phyloP scores from a whole-genome alignment of 2,888 invertebrate genomes.

The Helicoverpa assulta region DNA sequence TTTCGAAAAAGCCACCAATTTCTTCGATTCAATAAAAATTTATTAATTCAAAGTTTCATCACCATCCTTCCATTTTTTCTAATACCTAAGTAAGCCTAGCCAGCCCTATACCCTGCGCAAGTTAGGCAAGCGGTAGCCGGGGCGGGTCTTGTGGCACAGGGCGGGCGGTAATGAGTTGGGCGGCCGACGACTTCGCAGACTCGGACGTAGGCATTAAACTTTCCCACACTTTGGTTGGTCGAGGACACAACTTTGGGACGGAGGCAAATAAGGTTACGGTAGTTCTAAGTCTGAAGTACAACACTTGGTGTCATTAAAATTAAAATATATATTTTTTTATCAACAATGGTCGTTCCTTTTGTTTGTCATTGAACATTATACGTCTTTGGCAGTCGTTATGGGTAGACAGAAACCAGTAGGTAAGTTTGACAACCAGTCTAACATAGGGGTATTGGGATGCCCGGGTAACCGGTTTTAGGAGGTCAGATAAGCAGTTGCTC shows the following conservation, averaged over 20 bases:
- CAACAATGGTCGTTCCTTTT: too few relatives aligned
- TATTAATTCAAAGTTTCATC: too few relatives aligned
- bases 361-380: too few relatives aligned
- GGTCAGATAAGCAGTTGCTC: too few relatives aligned
- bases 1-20: too few relatives aligned
- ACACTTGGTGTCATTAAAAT: neutral
- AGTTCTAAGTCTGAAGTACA: neutral
- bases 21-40: too few relatives aligned
- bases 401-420: too few relatives aligned
- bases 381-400: too few relatives aligned
- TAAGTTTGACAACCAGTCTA: too few relatives aligned
- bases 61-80: neutral
- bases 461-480: too few relatives aligned
- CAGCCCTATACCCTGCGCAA: constrained; percentile 70
- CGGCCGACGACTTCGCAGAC: constrained; percentile 67
- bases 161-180: constrained; percentile 83
- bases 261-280: constrained; percentile 7
- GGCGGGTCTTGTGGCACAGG: constrained; percentile 84
- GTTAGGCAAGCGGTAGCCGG: constrained; percentile 78
- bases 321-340: too few relatives aligned
- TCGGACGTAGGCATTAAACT: constrained; percentile 63
- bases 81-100: constrained; percentile 34
- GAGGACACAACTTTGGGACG: constrained; percentile 17
- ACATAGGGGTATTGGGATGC: too few relatives aligned
- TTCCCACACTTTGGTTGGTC: constrained; percentile 35